Conservation (phyloP, 2,888 invertebrate species). For the Cataglyphis altisquamis region DNA sequence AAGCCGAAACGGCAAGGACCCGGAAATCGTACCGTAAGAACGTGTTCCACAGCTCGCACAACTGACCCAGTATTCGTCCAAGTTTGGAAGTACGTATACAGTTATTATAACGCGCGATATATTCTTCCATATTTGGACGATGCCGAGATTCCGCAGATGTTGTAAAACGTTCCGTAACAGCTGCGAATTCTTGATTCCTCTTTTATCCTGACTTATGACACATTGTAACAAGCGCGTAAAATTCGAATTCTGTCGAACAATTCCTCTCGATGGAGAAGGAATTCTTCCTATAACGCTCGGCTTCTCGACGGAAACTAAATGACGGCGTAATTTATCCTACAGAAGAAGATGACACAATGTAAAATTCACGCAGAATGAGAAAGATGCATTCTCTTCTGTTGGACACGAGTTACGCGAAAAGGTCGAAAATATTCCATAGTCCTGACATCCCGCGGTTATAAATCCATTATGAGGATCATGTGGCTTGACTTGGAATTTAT, state of each 20-base stretch:
- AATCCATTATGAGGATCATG: conserved; percentile 31
- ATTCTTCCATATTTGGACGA: conserved; percentile 34
- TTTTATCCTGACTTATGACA: not conserved
- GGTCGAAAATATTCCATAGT: not conserved
- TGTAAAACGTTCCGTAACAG: conserved; percentile 53
- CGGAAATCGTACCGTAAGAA: conserved; percentile 56
- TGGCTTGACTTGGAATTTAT: conserved; percentile 28
- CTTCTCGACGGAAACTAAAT: conserved; percentile 1
- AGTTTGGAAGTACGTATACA: conserved; percentile 60
- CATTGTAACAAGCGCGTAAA: conserved; percentile 8
- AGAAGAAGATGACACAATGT: not conserved
- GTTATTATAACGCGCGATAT: conserved; percentile 54
- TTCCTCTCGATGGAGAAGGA: not conserved
- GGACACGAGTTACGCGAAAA: conserved; percentile 34
- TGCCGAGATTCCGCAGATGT: conserved; percentile 57
- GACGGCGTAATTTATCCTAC: not conserved
- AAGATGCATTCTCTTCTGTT: conserved; percentile 25
- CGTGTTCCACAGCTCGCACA: conserved; percentile 31
- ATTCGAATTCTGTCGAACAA: conserved; percentile 17
- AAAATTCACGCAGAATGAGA: not conserved
- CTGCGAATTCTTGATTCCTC: not conserved
- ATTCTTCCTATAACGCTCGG: conserved; percentile 1
- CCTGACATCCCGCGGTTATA: conserved; percentile 36
- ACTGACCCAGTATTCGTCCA: conserved; percentile 60
- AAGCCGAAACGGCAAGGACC: conserved; percentile 25